Evolutionary conservation across 2,888 invertebrate species (phyloP).

Genomic region (Mythimna loreyi): DNA sequence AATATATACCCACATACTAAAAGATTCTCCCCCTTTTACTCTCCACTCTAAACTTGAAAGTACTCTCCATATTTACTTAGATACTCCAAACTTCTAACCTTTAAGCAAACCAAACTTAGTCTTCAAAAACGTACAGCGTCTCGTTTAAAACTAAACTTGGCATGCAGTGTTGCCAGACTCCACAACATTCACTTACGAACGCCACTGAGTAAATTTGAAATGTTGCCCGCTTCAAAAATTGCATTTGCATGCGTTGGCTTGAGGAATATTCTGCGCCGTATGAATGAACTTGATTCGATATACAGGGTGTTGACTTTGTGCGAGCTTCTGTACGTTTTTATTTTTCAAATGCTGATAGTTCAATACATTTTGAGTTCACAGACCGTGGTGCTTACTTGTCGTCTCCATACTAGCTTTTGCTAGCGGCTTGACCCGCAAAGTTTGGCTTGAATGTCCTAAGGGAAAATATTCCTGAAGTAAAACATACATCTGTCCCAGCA

Average conservation of each 20-base stretch:
- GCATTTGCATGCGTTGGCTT: slow-evolving; percentile 48
- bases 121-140: slow-evolving; percentile 11
- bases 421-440: too few species aligned
- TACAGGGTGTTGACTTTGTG: slow-evolving; percentile 10
- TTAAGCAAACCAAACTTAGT: slow-evolving; percentile 20
- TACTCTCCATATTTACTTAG: not conserved
- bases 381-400: not conserved
- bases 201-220: slow-evolving; percentile 41
- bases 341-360: not conserved
- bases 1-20: not conserved
- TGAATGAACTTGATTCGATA: slow-evolving; percentile 28
- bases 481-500: too few species aligned
- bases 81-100: slow-evolving; percentile 1
- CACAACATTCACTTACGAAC: slow-evolving; percentile 46
- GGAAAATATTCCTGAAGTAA: too few species aligned
- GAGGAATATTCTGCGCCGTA: slow-evolving; percentile 27
- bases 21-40: not conserved
- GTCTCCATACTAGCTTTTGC: too few species aligned
- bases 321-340: not conserved
- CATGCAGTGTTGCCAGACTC: slow-evolving; percentile 28
- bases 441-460: too few species aligned
- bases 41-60: not conserved
- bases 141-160: slow-evolving; percentile 20
- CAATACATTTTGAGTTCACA: not conserved
- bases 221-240: slow-evolving; percentile 55